Conservation (phyloP, 1,140 invertebrate species). For the Cyclargus thomasi region DNA sequence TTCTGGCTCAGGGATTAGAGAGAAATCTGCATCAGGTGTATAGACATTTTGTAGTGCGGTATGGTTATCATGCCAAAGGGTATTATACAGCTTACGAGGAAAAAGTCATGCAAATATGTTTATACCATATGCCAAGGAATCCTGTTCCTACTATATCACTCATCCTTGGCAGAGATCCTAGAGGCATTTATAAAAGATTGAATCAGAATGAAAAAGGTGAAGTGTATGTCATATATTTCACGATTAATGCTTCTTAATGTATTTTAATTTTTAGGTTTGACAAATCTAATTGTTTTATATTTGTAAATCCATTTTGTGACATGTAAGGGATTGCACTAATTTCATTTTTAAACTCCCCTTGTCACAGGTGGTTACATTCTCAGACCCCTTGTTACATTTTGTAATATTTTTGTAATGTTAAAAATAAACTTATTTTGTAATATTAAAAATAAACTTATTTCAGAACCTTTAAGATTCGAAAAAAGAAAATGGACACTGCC, state of each 20-base stretch:
- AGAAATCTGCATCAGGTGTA: constrained; percentile 52
- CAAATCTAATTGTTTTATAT: too few species aligned
- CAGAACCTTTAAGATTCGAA: constrained; percentile 41
- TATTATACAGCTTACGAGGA: constrained; percentile 42
- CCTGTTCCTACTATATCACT: constrained; percentile 40
- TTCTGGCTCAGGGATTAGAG: constrained; percentile 44
- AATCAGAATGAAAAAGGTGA: constrained; percentile 26
- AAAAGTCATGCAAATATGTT: constrained; percentile 53
- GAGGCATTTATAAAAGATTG: constrained; percentile 50
- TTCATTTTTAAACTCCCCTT: too few species aligned
- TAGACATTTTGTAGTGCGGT: constrained; percentile 40
- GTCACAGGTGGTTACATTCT: too few species aligned
- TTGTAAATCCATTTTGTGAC: too few species aligned
- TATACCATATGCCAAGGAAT: constrained; percentile 39
- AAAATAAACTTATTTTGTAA: neutral
- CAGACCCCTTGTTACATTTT: too few species aligned
- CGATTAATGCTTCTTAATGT: constrained; percentile 12
- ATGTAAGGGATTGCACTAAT: too few species aligned
- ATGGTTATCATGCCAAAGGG: constrained; percentile 37
- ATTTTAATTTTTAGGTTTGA: too few species aligned
- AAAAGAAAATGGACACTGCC: constrained; percentile 45
- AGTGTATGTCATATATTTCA: constrained; percentile 17
- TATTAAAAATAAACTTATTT: constrained; percentile 23
- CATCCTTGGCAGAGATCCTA: constrained; percentile 47
- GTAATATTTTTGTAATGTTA: neutral